Evolutionary conservation across 2,888 invertebrate species (phyloP).

Genomic region (Tricholauxania praeusta): DNA sequence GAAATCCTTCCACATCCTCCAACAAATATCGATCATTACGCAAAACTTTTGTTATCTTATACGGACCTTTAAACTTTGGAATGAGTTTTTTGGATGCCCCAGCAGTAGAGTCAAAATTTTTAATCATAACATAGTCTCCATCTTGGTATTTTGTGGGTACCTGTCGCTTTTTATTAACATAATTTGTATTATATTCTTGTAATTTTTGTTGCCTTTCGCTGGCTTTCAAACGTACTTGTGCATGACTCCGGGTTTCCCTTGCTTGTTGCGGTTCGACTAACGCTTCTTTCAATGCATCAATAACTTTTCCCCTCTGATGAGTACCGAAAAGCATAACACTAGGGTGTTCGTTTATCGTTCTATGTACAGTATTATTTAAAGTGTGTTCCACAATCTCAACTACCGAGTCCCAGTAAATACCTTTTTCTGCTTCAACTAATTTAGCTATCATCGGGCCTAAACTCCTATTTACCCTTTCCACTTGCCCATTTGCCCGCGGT

Average conservation of each 20-base stretch:
- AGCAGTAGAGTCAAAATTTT: constrained; percentile 25
- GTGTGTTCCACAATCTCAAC: constrained; percentile 30
- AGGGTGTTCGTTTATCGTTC: constrained; percentile 33
- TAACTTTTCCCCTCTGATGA: constrained; percentile 26
- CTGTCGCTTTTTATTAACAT: not conserved
- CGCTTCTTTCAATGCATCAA: constrained; percentile 19
- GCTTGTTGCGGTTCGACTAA: constrained; percentile 5
- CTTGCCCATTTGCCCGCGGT: constrained; percentile 40
- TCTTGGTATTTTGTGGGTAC: constrained; percentile 19
- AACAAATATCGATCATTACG: constrained; percentile 32
- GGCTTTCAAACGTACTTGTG: constrained; percentile 15
- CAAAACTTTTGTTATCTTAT: constrained; percentile 24
- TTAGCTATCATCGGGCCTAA: constrained; percentile 39
- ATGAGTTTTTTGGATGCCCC: constrained; percentile 33
- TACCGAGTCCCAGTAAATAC: constrained; percentile 33
- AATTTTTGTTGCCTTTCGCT: constrained; percentile 5
- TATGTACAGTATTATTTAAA: constrained; percentile 39
- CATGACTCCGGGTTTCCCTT: not conserved
- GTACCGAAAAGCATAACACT: constrained; percentile 40
- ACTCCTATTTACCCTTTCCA: constrained; percentile 32
- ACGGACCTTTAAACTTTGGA: constrained; percentile 4
- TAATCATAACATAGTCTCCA: constrained; percentile 33
- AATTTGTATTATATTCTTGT: too few relatives aligned
- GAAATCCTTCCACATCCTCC: constrained; percentile 34
- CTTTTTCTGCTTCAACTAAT: constrained; percentile 15